Evolutionary conservation across 2,113 vertebrate genomes (phyloP), one percentile per base, ranked within the genome.

Genomic region (Coturnix japonica): DNA sequence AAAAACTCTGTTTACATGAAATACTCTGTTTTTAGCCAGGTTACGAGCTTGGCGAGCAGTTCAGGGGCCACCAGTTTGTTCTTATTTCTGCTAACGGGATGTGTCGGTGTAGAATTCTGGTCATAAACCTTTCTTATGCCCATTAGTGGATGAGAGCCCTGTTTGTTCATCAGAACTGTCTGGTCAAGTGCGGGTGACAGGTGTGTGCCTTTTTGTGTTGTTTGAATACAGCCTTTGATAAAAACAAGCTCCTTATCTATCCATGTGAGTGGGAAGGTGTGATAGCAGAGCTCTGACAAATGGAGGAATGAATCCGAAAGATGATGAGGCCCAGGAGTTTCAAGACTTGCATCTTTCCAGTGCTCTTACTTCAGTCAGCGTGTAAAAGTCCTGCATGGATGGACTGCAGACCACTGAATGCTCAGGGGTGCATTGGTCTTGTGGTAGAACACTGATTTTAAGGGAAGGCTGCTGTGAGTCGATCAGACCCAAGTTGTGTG

Each of bases 31-130:
- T 56, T 43, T 87, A 75, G 63, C 26, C 7, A 43, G 81, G 47
- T 56, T 87, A 67, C n/a, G 72, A 69, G 61, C 70, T 85, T 51
- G 87, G 85, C 74, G 43, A 84, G 81, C 54, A 75, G 44, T 61
- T 87, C 56, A 41, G n/a, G 35, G 51, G 46, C 74, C 7, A 13
- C 74, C 60, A 44, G 84, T 28, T 51, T 89, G 25, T 78, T 31
- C 4, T 80, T 31, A 22, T 65, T 85, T 39, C 71, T 85, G 57
- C 60, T 77, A 57, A 17, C 37, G 26, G 56, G 28, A 61, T 90
- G 59, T 44, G 47, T 65, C 35, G 51, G 83, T n/a, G n/a, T 43
- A 47, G 39, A 81, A 20, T 11, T 90, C 23, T 61, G 47, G 44
- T 78, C 54, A 33, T 25, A 60, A 81, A 35, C 46, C 20, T 37